Conservation (phyloP, 1,140 invertebrate genomes). For the Himalopsyche phryganea region DNA sequence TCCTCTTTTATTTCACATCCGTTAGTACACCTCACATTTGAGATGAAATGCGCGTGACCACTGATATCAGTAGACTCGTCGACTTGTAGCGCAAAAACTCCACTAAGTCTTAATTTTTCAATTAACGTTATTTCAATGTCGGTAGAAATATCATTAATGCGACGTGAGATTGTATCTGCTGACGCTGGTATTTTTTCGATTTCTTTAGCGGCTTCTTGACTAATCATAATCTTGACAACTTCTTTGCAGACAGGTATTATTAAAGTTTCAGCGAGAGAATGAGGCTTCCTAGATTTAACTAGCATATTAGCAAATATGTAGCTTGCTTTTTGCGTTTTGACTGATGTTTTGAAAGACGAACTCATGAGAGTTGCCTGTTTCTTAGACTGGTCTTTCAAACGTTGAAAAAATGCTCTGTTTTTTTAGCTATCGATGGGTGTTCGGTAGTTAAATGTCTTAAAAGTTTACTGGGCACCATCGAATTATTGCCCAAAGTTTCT, state of each 20-base stretch:
- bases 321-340: no score
- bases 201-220: slow-evolving; percentile 8
- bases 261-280: slow-evolving; percentile 8
- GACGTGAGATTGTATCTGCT: slow-evolving; percentile 6
- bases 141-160: slow-evolving; percentile 6
- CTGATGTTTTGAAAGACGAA: no score
- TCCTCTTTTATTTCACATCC: slow-evolving; percentile 12
- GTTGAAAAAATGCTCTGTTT: no score
- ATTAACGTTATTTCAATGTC: slow-evolving; percentile 8
- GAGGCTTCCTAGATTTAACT: no score
- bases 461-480: no score
- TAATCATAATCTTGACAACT: slow-evolving; percentile 11
- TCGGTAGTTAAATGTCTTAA: no score
- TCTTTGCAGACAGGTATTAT: slow-evolving; percentile 8
- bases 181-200: slow-evolving; percentile 6
- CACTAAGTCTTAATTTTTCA: slow-evolving; percentile 11
- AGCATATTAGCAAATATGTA: no score
- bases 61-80: slow-evolving; percentile 8
- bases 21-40: slow-evolving; percentile 5
- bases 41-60: slow-evolving; percentile 8
- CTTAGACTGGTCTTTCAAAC: no score
- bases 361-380: no score
- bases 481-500: no score
- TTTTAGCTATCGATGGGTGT: no score
- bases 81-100: slow-evolving; percentile 10